Base-by-base conservation (phyloP, 2,888 invertebrate species). In the Mythimna impura region DNA sequence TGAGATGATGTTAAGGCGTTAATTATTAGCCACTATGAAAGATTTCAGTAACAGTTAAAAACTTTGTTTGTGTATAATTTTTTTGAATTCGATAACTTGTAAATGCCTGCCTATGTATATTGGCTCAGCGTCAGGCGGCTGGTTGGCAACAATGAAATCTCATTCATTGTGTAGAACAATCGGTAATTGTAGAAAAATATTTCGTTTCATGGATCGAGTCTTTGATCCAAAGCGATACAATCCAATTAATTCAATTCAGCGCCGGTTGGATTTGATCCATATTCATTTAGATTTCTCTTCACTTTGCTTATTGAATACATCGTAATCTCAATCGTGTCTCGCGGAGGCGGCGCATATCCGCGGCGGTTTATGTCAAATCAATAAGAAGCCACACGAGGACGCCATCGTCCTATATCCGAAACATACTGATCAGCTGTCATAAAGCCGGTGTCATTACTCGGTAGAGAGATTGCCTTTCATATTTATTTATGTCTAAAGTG, bases 311-410 rank as follows among this genome's bases (percentile, higher is more conserved):
- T 67, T 43, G 20, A 55, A 43, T 22, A 14, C 25, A 61, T 40
- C 6, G 36, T 20, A n/a, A 60, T 50, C 22, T 25, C 34, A 20
- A 7, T 52, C n/a, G 25, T 57, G 12, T 34, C 61, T 17, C 22
- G 17, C 14, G 20, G n/a, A 3, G 17, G 8, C 6, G 50, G 40
- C 54, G 10, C 54, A 43, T 6, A 47, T 58, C 50, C 22, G 74
- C 67, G 10, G 47, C 40, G 47, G 34, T 76, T 76, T 76, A 76
- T 76, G 43, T 57, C 34, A 30, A 76, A 71, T 76, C 76, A 71
- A 76, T 76, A 66, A 57, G n/a, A 43, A 66, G 57, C 66, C n/a
- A 6, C 57, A 22, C 12, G 50, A 47, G 20, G 17, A 8, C 7
- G 22, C 66, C 12, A 7, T 40, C 40, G 22, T 61, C 61, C 9